phyloP scores from a whole-genome alignment of 37 sponge, comb jelly and placozoan species.

The Diacarnus erythraeanus region DNA sequence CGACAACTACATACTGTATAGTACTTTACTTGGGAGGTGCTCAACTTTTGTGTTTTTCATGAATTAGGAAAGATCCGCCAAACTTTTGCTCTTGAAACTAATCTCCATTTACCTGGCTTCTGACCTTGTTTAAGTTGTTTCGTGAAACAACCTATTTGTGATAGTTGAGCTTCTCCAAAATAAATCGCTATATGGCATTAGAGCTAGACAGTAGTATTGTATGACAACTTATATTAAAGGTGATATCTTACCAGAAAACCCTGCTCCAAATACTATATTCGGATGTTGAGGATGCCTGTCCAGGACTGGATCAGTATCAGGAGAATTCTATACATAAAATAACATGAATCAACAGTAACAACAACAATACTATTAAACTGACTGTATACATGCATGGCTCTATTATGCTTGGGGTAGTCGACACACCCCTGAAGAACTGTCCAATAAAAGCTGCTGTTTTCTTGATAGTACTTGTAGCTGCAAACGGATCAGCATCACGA shows the following conservation, averaged over 20 bases:
- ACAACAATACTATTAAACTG: slow-evolving; percentile 35
- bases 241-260: slow-evolving; percentile 73
- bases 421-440: slow-evolving; percentile 20
- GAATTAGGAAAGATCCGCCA: too few species aligned
- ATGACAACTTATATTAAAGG: background rate
- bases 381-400: slow-evolving; percentile 75
- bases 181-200: too few species aligned
- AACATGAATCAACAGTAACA: background rate
- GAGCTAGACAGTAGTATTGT: too few species aligned
- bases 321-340: slow-evolving; percentile 31
- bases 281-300: slow-evolving; percentile 63
- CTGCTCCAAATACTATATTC: slow-evolving; percentile 76
- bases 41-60: too few species aligned
- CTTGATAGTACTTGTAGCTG: background rate
- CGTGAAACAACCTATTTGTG: too few species aligned
- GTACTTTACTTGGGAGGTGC: too few species aligned
- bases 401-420: slow-evolving; percentile 41
- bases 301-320: slow-evolving; percentile 56
- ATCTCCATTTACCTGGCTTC: too few species aligned
- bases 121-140: too few species aligned
- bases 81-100: too few species aligned
- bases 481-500: slow-evolving; percentile 18
- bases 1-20: too few species aligned
- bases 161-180: too few species aligned
- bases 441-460: slow-evolving; percentile 7